phyloP scores from a whole-genome alignment of 2,888 invertebrate genomes.

The Anarsia innoxiella region DNA sequence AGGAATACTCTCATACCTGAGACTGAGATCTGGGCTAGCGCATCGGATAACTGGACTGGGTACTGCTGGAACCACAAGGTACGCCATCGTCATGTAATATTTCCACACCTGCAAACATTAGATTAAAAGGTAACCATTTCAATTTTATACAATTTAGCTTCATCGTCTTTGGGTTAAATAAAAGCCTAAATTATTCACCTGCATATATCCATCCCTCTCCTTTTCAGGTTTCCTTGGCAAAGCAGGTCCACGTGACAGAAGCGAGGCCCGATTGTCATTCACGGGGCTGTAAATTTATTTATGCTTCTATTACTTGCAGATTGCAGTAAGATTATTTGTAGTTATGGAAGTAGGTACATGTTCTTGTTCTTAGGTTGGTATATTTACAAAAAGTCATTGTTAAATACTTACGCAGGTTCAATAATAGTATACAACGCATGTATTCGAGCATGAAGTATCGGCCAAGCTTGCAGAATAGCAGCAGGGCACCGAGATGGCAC shows the following conservation, averaged over 20 bases:
- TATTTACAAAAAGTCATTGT: not conserved
- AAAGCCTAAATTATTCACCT: constrained; percentile 62
- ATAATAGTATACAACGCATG: constrained; percentile 94
- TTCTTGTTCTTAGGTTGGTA: no score
- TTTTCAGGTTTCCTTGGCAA: constrained; percentile 92
- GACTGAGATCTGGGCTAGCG: constrained; percentile 93
- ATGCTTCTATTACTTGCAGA: no score
- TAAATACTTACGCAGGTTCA: constrained; percentile 88
- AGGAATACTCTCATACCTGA: constrained; percentile 78
- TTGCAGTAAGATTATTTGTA: no score
- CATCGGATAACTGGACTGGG: constrained; percentile 91
- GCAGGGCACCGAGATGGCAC: constrained; percentile 89
- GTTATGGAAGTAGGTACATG: no score
- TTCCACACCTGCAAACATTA: constrained; percentile 93
- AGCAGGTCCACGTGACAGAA: constrained; percentile 88
- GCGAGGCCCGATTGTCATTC: constrained; percentile 96
- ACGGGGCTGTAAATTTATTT: constrained; percentile 88
- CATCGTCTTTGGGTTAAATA: no score
- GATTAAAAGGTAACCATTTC: no score
- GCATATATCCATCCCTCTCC: constrained; percentile 95
- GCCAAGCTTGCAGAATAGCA: constrained; percentile 95
- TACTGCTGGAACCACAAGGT: constrained; percentile 94
- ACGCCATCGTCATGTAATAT: constrained; percentile 97
- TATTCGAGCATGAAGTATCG: constrained; percentile 92
- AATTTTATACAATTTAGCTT: no score